Evolutionary conservation across 2,888 invertebrate genomes (phyloP).

Genomic region (Diarsia dahlii): DNA sequence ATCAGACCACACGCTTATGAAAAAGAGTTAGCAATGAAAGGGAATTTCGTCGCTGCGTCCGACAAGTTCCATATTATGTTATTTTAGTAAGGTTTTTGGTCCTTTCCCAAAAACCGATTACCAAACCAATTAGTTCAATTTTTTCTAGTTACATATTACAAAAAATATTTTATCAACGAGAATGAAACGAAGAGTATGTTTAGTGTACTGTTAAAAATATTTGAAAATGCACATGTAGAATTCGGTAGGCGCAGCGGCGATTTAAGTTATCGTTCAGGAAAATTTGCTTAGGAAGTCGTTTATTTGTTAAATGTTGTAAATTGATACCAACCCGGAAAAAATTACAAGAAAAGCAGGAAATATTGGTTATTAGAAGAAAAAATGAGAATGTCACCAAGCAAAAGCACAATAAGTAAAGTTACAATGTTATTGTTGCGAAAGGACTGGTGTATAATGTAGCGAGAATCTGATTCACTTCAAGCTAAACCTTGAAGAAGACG

Average conservation of each 20-base stretch:
- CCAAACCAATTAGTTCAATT: too few species aligned
- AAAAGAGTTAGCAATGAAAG: neutral
- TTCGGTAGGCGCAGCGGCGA: too few species aligned
- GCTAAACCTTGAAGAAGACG: conserved; percentile 55
- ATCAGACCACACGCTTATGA: neutral
- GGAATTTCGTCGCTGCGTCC: too few species aligned
- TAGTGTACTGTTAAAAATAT: too few species aligned
- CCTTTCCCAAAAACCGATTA: too few species aligned
- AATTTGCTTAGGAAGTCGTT: neutral
- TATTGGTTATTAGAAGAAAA: neutral
- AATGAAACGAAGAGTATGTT: too few species aligned
- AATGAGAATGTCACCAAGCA: conserved; percentile 72
- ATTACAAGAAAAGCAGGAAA: neutral
- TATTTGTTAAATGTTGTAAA: neutral
- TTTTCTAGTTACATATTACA: too few species aligned
- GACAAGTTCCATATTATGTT: too few species aligned
- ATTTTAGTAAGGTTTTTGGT: too few species aligned
- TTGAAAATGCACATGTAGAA: too few species aligned
- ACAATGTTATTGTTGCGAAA: conserved; percentile 75
- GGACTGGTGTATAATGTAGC: conserved; percentile 76
- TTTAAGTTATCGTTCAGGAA: neutral
- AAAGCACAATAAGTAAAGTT: conserved; percentile 76
- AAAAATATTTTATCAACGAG: too few species aligned
- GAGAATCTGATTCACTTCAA: conserved; percentile 77
- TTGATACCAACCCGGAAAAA: neutral